phyloP scores from a whole-genome alignment of 1,140 invertebrate genomes.

The Adoxophyes honmai region DNA sequence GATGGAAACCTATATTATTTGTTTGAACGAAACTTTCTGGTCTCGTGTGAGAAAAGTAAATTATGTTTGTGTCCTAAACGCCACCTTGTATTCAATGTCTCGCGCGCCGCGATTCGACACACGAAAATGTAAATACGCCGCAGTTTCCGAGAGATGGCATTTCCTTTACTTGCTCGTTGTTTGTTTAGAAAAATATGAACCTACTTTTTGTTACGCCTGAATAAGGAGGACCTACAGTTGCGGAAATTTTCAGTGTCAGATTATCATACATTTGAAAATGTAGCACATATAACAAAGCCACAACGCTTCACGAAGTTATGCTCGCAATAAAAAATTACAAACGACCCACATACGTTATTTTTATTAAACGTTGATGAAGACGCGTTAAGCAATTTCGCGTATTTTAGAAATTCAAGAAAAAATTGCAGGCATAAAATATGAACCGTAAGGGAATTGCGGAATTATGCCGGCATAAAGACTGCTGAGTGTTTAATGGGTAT shows the following conservation, averaged over 20 bases:
- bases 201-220: constrained; percentile 4
- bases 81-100: constrained; percentile 50
- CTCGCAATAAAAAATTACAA: constrained; percentile 26
- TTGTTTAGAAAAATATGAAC: constrained; percentile 7
- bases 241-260: background rate
- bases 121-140: constrained; percentile 14
- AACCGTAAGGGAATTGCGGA: constrained; percentile 35
- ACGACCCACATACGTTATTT: constrained; percentile 33
- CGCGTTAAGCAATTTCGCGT: constrained; percentile 33
- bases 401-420: constrained; percentile 25
- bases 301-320: constrained; percentile 11
- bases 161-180: background rate
- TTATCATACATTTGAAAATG: constrained; percentile 14
- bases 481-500: constrained; percentile 55
- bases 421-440: constrained; percentile 46
- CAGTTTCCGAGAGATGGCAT: background rate
- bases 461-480: constrained; percentile 56
- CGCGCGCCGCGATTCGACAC: constrained; percentile 9
- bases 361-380: constrained; percentile 42
- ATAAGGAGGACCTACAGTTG: background rate
- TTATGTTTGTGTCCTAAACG: constrained; percentile 63
- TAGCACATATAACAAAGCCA: constrained; percentile 5
- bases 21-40: constrained; percentile 73
- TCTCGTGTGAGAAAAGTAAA: constrained; percentile 72
- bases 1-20: constrained; percentile 75